A percentile compares a stretch with the other conserved stretches of the same genome.
These are phyloP conservation scores for Donacobius atricapilla DNA, from an alignment of 2,113 vertebrate species.

Conservation along the genomic window DNA sequence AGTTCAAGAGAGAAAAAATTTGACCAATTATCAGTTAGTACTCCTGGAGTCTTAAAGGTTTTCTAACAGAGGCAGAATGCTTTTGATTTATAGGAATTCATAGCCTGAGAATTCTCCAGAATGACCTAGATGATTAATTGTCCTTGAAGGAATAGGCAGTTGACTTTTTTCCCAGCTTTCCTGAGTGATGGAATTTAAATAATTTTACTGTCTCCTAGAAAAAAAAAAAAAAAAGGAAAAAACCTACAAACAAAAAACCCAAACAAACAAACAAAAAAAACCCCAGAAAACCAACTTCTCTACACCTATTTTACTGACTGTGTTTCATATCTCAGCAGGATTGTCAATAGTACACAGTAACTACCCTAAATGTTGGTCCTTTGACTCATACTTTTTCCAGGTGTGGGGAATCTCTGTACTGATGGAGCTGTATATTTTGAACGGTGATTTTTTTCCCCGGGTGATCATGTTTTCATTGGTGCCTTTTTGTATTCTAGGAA, in stretches of 20 bases:
- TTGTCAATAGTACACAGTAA: neutral
- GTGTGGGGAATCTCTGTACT: neutral
- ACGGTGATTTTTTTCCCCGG: neutral
- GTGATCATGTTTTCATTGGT: neutral
- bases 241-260: too few species aligned
- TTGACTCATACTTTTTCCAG: neutral
- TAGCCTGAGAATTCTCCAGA: neutral
- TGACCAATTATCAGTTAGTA: neutral
- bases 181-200: neutral
- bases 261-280: too few species aligned
- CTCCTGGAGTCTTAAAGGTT: neutral
- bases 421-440: neutral
- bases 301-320: neutral
- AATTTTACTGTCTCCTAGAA: neutral
- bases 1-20: neutral
- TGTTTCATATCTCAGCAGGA: neutral
- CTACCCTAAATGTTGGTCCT: neutral
- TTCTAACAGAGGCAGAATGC: neutral
- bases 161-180: neutral
- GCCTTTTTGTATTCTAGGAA: conserved; percentile 73
- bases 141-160: neutral
- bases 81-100: neutral
- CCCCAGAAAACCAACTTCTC: too few species aligned
- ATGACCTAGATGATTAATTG: neutral
- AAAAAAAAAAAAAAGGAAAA: too few species aligned